These are phyloP conservation scores for Syngnathoides biaculeatus DNA, from an alignment of 2,113 vertebrate species.

Conservation along the genomic window DNA sequence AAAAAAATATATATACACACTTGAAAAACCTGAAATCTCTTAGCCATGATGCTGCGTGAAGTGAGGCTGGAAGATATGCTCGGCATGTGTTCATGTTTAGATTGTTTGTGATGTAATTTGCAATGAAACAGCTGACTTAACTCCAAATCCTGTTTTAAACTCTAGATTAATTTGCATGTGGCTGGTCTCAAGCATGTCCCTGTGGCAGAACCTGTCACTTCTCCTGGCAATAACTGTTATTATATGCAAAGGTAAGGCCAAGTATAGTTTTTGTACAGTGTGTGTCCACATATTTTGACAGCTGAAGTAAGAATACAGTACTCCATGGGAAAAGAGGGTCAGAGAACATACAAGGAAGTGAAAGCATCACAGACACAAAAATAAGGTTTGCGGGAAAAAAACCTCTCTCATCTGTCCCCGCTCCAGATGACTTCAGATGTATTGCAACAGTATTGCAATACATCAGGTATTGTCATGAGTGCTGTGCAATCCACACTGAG, in stretches of 20 bases:
- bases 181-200: slow-evolving; percentile 46
- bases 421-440: neutral
- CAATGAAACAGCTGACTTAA: neutral
- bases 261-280: neutral
- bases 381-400: neutral
- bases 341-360: neutral
- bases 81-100: neutral
- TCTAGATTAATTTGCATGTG: slow-evolving; percentile 10
- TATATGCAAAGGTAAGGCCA: slow-evolving; percentile 42
- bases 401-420: neutral
- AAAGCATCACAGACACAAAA: neutral
- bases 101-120: neutral
- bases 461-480: neutral
- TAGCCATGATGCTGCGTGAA: neutral
- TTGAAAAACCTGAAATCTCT: neutral
- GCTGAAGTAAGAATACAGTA: neutral
- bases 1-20: no score
- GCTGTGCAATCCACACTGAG: neutral
- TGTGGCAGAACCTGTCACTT: slow-evolving; percentile 39
- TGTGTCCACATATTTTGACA: neutral
- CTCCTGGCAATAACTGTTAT: slow-evolving; percentile 41
- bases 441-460: neutral
- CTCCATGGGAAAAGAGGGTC: neutral
- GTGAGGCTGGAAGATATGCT: neutral
- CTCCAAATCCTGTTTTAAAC: neutral